Evolutionary conservation across 2,113 vertebrate genomes (phyloP).

Genomic region (Taxidea taxus): DNA sequence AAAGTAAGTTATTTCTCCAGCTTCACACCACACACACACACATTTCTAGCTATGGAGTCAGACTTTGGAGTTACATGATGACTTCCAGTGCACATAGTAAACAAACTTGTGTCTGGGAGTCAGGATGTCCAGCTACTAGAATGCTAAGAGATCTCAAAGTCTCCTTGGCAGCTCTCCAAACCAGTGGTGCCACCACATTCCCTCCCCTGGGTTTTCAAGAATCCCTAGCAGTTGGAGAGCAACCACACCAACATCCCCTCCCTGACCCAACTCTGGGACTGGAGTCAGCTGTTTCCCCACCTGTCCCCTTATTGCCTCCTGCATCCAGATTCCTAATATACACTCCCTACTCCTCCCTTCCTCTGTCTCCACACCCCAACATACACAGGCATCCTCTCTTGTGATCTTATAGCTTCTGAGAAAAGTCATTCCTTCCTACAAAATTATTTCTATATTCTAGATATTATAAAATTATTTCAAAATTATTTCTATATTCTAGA

Average conservation of each 20-base stretch:
- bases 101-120: not conserved
- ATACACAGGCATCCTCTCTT: not conserved
- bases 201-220: not conserved
- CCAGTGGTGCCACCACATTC: not conserved
- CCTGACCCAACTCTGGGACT: not conserved
- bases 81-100: not conserved
- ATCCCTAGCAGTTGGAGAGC: not conserved
- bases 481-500: not conserved
- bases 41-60: not conserved
- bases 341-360: not conserved
- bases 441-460: not conserved
- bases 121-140: not conserved
- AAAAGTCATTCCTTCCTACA: constrained; percentile 3
- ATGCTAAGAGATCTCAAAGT: not conserved
- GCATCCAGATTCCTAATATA: not conserved
- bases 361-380: not conserved
- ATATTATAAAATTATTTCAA: constrained; percentile 3
- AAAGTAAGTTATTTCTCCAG: constrained; percentile 28
- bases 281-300: not conserved
- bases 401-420: not conserved
- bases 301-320: not conserved
- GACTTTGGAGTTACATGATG: not conserved
- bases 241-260: not conserved
- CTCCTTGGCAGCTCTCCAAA: not conserved
- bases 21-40: not conserved